These are phyloP conservation scores for Zophobas atratus DNA, from an alignment of 1,140 invertebrate species.

Conservation along the genomic window DNA sequence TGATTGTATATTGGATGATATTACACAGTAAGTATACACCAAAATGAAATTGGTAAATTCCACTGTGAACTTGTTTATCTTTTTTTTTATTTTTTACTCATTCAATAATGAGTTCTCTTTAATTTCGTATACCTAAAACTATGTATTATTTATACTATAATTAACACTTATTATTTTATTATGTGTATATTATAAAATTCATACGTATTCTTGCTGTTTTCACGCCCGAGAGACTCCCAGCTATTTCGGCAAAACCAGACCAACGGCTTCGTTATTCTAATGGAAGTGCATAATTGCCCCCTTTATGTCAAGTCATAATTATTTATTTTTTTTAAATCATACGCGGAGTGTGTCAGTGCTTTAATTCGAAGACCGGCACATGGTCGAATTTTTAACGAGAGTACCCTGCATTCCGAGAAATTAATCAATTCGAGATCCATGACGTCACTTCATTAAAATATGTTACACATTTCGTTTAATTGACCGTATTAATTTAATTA, in stretches of 20 bases:
- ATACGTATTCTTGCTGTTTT: too few relatives aligned
- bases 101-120: too few relatives aligned
- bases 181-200: too few relatives aligned
- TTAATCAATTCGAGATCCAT: neutral
- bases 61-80: too few relatives aligned
- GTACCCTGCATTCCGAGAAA: constrained; percentile 3
- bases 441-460: constrained; percentile 18
- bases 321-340: constrained; percentile 11
- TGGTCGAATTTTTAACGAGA: neutral
- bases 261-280: neutral
- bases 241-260: neutral
- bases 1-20: too few relatives aligned
- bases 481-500: constrained; percentile 27
- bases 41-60: too few relatives aligned
- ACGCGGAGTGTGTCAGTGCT: constrained; percentile 6
- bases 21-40: too few relatives aligned
- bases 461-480: constrained; percentile 32
- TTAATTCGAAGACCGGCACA: neutral
- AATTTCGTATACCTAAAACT: too few relatives aligned
- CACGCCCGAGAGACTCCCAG: neutral
- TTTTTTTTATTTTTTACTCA: too few relatives aligned
- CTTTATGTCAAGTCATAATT: neutral
- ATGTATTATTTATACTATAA: too few relatives aligned
- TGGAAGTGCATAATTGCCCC: neutral
- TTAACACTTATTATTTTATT: too few relatives aligned